Evolutionary conservation across 2,797 vertebrate genomes (phyloP), one percentile per base, ranked within the genome.

Genomic region (Leptodactylus fallax): DNA sequence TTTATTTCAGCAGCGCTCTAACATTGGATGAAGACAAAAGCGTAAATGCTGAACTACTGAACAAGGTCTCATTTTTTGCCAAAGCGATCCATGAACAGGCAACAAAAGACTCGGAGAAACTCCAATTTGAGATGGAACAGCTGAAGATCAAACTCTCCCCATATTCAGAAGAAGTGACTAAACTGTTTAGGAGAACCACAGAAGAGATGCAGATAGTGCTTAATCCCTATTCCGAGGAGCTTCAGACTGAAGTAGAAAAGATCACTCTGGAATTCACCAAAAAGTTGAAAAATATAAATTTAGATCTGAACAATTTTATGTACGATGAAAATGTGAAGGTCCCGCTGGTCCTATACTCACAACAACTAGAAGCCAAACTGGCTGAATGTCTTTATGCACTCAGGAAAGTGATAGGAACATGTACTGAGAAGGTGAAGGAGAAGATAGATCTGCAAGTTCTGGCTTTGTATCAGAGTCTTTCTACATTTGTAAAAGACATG

Each of bases 321-420:
- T 0, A 87, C 97, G 85, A 12, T 58, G 96, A 96, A 65, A 94
- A 94, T 91, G 94, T 97, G 93, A 96, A 96, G 92, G 19, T 17
- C 19, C 92, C 80, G 51, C 89, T 98, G 90, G 19, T 81, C 0
- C 97, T 97, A 81, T 92, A 95, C 0, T 27, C 96, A 0, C 94
- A 96, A 0, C 2, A 91, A 63, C 90, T 98, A 86, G 93, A 94
- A 71, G 0, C 0, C 2, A 95, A 93, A 91, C 1, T 94, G 10
- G 3, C 21, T 0, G 90, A 87, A 6, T 92, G 89, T 9, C 6
- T 95, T 81, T 89, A 94, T 78, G 23, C 11, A 0, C 2, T 95
- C 36, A 94, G 56, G 81, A 0, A 0, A 0, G 0, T 67, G n/a
- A 80, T 81, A 6, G 3, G 10, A 0, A 95, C 95, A 79, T 94